phyloP scores from a whole-genome alignment of 2,888 invertebrate species.

The Idaea aversata region DNA sequence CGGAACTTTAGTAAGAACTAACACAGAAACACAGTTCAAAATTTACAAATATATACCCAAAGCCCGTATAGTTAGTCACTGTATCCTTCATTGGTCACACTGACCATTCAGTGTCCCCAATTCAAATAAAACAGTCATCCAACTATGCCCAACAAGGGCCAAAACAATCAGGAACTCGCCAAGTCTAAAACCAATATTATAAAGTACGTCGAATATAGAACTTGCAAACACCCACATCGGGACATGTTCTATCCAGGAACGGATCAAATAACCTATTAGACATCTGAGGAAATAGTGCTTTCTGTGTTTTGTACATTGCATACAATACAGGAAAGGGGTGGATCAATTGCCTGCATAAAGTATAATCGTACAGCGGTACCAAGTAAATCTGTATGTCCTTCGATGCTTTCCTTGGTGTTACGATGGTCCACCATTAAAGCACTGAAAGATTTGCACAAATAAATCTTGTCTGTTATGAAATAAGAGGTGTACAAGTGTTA shows the following conservation, averaged over 20 bases:
- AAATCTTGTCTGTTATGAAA: not conserved
- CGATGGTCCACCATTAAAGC: not conserved
- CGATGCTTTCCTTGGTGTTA: not conserved
- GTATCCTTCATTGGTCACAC: not conserved
- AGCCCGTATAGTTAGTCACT: not conserved
- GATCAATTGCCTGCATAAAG: not conserved
- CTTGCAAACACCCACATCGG: constrained; percentile 26
- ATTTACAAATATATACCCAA: not conserved
- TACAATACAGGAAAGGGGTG: not conserved
- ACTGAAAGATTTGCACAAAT: not conserved
- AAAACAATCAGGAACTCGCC: not conserved
- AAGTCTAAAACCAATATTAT: not conserved
- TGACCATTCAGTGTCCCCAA: not conserved
- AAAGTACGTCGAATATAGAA: constrained; percentile 14
- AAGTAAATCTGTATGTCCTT: not conserved
- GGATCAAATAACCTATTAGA: constrained; percentile 43
- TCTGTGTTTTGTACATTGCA: constrained; percentile 12
- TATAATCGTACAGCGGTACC: not conserved
- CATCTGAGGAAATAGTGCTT: constrained; percentile 31
- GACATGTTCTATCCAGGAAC: constrained; percentile 21
- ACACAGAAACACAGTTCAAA: not conserved
- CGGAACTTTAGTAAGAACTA: no score
- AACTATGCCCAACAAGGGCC: constrained; percentile 1
- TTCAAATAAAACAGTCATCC: constrained; percentile 1
- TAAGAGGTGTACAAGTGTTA: no score